These are phyloP conservation scores for Phaetusa simplex DNA, from an alignment of 2,113 vertebrate genomes.

Conservation along the genomic window DNA sequence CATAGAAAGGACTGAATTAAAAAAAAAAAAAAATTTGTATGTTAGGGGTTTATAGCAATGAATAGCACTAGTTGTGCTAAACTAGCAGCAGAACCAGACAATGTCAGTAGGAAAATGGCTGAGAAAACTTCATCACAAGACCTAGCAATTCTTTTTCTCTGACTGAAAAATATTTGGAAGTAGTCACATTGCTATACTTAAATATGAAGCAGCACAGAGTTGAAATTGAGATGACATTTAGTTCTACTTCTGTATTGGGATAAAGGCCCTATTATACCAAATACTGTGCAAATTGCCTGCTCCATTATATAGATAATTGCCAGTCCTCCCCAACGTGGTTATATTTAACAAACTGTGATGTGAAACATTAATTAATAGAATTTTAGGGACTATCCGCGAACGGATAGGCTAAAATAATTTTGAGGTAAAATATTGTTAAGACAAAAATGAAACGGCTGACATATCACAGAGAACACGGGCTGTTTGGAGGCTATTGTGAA, in stretches of 20 bases:
- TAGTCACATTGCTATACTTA: background rate
- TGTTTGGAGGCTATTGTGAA: background rate
- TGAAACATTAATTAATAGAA: background rate
- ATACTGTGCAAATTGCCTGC: background rate
- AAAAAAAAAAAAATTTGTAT: rapidly evolving
- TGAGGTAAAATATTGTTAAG: background rate
- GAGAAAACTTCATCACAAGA: background rate
- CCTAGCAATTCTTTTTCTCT: background rate
- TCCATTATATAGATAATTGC: background rate
- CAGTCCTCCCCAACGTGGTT: background rate
- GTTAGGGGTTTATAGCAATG: background rate
- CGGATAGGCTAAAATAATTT: background rate
- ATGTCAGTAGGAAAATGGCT: background rate
- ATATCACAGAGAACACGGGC: background rate
- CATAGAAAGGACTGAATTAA: background rate
- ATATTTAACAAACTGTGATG: background rate
- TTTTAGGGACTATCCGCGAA: background rate
- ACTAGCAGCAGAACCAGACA: background rate
- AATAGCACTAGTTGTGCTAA: background rate
- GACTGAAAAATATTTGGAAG: background rate
- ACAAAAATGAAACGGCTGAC: background rate
- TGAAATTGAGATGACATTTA: background rate
- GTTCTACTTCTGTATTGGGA: background rate
- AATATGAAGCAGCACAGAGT: background rate
- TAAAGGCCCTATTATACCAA: background rate